Conservation (phyloP, 1,140 invertebrate species). For the Helicoverpa zea region DNA sequence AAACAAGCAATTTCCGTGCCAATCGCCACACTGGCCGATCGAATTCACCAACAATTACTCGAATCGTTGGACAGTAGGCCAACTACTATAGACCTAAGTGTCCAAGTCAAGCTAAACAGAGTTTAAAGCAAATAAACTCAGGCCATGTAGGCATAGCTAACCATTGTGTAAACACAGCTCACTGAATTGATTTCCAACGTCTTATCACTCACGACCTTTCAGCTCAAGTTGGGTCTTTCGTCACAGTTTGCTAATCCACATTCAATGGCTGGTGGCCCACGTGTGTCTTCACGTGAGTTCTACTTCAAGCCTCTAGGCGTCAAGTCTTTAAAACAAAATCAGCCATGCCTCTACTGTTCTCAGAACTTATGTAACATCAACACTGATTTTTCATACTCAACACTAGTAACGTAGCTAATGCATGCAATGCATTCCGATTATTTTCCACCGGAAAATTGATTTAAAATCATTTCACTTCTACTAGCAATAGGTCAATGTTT, state of each 20-base stretch:
- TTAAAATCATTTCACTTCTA: background rate
- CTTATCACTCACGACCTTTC: slow-evolving; percentile 32
- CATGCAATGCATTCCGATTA: background rate
- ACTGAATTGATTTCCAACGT: slow-evolving; percentile 25
- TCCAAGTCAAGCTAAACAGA: slow-evolving; percentile 24
- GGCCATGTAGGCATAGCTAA: background rate
- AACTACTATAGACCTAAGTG: background rate
- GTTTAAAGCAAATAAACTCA: background rate
- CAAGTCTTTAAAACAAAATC: background rate
- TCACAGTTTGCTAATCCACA: slow-evolving; percentile 33
- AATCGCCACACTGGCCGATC: slow-evolving; percentile 30
- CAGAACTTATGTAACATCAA: background rate
- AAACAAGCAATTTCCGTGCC: slow-evolving; percentile 37
- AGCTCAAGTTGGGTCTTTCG: slow-evolving; percentile 25
- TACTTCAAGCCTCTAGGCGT: slow-evolving; percentile 3
- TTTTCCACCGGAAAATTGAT: background rate
- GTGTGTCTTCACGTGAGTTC: slow-evolving; percentile 11
- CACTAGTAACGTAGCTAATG: background rate
- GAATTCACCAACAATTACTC: slow-evolving; percentile 34
- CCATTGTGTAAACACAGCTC: background rate
- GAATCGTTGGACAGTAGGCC: slow-evolving; percentile 21
- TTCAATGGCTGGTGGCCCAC: slow-evolving; percentile 15
- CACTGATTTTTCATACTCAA: slow-evolving; percentile 1
- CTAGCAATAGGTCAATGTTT: background rate
- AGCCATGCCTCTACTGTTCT: background rate